Evolutionary conservation across 2,113 vertebrate species (phyloP), one percentile per base, ranked within the genome.

Genomic region (Corvus cornix): DNA sequence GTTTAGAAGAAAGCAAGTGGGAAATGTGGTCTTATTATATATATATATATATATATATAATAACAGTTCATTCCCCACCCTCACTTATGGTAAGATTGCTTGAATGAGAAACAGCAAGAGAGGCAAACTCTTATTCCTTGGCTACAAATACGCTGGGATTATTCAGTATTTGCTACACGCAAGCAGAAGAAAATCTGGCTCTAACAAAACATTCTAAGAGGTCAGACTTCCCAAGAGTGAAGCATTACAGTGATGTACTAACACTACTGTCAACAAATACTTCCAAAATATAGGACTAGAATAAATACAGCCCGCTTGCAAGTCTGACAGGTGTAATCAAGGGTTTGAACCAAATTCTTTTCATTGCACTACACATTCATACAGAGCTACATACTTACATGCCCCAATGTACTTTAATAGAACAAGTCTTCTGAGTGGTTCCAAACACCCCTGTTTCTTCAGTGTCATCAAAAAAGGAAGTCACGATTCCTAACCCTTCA

Each of bases 321-420:
- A 14, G 80, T 63, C 81, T 84, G 84, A 87, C 46, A 76, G 63
- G 58, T 33, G 62, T 66, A 92, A 83, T 53, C 60, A 84, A 59
- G 67, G 60, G 64, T 68, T 96, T 87, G 55, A 68, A 91, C 20
- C 49, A 66, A 90, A 95, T 94, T 92, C 72, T 70, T 78, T 86
- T 80, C 75, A 93, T 74, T 87, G 63, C 66, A 95, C 53, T 21
- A 46, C 44, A 69, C 10, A 7, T 44, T 80, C 86, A 91, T 26
- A 51, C 46, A 96, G 85, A 81, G 72, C 73, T 68, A 77, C 2
- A 21, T 93, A 99, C 99, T 99, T 98, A 99, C 99, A 97, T 98
- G 98, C 99, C 99, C 95, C 98, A 98, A 66, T 99, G 98, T 52
- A 99, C 99, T 97, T 98, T 99, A 86, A 99, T 98, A 87, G 99